Conservation (phyloP, 2,113 vertebrate species). For the cattle (Bos taurus) region ARS-UCD2.0 NC_037329.1:50504501-50505000, state of each 20-base stretch:
- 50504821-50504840: not conserved
- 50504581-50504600: not conserved
- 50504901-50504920: not conserved
- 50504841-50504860: not conserved
- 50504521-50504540: not conserved
- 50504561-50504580: not conserved
- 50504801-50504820: not conserved
- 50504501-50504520: conserved; percentile 9
- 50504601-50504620: not conserved
- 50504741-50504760: not conserved
- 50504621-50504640: not conserved
- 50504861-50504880: not conserved
- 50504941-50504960: not conserved
- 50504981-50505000: not conserved
- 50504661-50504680: not conserved
- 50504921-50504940: conserved; percentile 10
- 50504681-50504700: not conserved
- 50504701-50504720: not conserved
- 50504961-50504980: not conserved
- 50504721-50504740: not conserved
- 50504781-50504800: not conserved
- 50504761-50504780: not conserved
- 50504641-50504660: not conserved
- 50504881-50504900: not conserved
- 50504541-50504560: not conserved